These are phyloP conservation scores for Drosophila gaucha DNA, from an alignment of 2,888 invertebrate genomes.

Conservation along the genomic window DNA sequence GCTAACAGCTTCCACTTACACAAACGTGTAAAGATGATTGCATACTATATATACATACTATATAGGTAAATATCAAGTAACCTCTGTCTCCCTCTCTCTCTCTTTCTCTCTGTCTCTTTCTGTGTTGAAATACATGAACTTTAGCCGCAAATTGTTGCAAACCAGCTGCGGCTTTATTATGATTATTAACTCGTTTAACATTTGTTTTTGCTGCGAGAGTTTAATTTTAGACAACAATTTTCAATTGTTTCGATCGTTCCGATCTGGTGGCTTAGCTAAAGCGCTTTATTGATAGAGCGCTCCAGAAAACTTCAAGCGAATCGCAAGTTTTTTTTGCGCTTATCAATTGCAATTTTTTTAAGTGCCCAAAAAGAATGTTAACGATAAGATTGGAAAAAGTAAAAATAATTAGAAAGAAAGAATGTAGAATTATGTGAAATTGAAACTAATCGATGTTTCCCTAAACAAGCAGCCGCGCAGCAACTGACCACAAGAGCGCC, in stretches of 20 bases:
- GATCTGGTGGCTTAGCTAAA: conserved; percentile 32
- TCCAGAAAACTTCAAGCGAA: conserved; percentile 19
- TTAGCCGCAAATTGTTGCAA: conserved; percentile 42
- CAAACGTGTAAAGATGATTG: conserved; percentile 7
- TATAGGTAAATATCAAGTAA: conserved; percentile 48
- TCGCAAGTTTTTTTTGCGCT: conserved; percentile 29
- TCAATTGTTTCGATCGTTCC: conserved; percentile 10
- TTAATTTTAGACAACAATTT: conserved; percentile 20
- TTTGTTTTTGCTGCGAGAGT: conserved; percentile 5
- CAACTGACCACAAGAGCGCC: conserved; percentile 10
- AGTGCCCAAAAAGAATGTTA: conserved; percentile 18
- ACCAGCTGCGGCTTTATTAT: conserved; percentile 20
- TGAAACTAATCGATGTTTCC: conserved; percentile 22
- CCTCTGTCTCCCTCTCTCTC: conserved; percentile 10
- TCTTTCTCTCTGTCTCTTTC: not conserved
- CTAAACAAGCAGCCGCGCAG: conserved; percentile 9
- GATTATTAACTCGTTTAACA: conserved; percentile 10
- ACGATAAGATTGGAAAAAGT: conserved; percentile 49
- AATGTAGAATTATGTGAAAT: conserved; percentile 13
- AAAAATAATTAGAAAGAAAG: conserved; percentile 4
- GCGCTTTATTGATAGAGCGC: conserved; percentile 13
- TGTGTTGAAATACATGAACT: conserved; percentile 42
- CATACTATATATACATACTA: conserved; percentile 2
- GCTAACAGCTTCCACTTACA: conserved; percentile 21
- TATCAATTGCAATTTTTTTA: conserved; percentile 48